These are phyloP conservation scores for Pristionchus maxplancki DNA, from an alignment of 2,888 invertebrate species.

Conservation along the genomic window DNA sequence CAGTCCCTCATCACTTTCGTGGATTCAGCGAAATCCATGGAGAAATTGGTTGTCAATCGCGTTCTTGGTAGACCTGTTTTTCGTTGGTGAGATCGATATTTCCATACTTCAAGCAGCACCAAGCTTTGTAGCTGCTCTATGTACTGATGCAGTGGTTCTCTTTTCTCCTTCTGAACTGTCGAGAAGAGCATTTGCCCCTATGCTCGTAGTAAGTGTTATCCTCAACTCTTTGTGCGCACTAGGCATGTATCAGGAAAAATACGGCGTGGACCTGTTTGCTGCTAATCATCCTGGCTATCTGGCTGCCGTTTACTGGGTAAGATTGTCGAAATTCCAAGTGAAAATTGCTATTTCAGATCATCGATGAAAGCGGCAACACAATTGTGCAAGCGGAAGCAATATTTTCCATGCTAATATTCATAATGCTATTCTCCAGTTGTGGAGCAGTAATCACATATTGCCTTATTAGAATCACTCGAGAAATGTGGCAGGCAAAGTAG, in stretches of 20 bases:
- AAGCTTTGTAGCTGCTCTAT: background rate
- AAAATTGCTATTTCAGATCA: background rate
- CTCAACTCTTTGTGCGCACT: too few relatives aligned
- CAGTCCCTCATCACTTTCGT: background rate
- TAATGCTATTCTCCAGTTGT: background rate
- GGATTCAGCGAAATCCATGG: background rate
- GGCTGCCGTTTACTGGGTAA: background rate
- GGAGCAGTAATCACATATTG: background rate
- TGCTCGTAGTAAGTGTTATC: background rate
- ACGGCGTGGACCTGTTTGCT: background rate
- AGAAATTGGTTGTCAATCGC: background rate
- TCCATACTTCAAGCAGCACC: background rate
- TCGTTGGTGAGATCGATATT: background rate
- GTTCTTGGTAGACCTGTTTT: background rate
- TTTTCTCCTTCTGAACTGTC: background rate
- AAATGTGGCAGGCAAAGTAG: too few relatives aligned
- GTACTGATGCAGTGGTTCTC: background rate
- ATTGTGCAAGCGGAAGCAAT: background rate
- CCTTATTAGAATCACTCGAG: background rate
- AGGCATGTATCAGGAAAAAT: background rate
- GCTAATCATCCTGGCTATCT: background rate
- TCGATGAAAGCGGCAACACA: background rate
- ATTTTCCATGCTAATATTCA: background rate
- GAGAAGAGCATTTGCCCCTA: background rate
- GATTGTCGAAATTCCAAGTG: too few relatives aligned